phyloP scores from a whole-genome alignment of 2,113 vertebrate genomes.

The Daboia siamensis region DNA sequence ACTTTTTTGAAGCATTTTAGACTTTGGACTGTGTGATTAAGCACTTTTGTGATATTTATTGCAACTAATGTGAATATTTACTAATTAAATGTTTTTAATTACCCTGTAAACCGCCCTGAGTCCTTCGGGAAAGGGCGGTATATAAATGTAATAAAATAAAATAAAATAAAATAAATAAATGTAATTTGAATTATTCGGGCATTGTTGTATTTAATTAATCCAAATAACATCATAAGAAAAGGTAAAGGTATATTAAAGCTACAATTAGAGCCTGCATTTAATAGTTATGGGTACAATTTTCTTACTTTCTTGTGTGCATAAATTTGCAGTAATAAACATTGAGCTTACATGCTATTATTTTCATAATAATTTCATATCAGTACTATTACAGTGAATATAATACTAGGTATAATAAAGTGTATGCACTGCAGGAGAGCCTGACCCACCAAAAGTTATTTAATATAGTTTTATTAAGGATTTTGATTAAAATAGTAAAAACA shows the following conservation, averaged over 20 bases:
- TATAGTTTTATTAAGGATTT: neutral
- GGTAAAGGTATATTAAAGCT: constrained; percentile 26
- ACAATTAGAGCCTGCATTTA: constrained; percentile 34
- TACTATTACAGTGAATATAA: neutral
- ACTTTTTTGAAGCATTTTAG: constrained; percentile 20
- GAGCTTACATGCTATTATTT: neutral
- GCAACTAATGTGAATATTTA: constrained; percentile 24
- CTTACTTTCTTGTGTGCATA: constrained; percentile 17
- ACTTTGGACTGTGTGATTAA: constrained; percentile 35
- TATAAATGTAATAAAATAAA: too few species aligned
- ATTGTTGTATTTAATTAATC: constrained; percentile 50
- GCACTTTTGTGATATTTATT: constrained; percentile 43
- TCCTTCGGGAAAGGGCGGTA: too few species aligned
- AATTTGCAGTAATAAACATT: constrained; percentile 5
- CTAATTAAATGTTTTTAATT: constrained; percentile 40
- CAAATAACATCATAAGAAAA: constrained; percentile 47
- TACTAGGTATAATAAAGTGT: neutral
- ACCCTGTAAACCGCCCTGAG: too few species aligned
- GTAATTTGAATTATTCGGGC: constrained; percentile 45
- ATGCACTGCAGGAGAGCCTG: neutral
- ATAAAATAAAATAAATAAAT: too few species aligned
- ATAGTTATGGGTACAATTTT: neutral
- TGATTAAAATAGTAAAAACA: neutral
- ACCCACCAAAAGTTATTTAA: neutral
- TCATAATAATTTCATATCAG: constrained; percentile 31